A percentile compares a stretch with the other conserved stretches of the same genome.
phyloP scores from a whole-genome alignment of 2,888 invertebrate genomes.

The Morpho deidamia region DNA sequence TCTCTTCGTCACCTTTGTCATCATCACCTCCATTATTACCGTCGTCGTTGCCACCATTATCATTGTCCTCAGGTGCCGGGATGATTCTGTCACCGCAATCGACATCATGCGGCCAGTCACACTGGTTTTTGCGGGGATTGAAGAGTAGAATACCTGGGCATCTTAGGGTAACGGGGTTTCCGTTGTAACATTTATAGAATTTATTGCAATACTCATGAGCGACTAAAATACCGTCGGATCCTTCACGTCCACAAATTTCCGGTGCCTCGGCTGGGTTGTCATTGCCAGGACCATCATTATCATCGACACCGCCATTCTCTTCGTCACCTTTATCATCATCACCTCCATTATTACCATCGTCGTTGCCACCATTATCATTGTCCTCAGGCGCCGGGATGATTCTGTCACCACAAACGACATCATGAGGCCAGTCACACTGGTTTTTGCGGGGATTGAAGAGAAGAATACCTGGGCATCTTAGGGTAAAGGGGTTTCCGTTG shows the following conservation, averaged over 20 bases:
- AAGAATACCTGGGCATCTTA: slow-evolving; percentile 30
- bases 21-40: background rate
- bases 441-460: slow-evolving; percentile 31
- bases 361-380: slow-evolving; percentile 4
- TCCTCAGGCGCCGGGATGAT: slow-evolving; percentile 20
- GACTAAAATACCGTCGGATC: slow-evolving; percentile 35
- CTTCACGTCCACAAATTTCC: slow-evolving; percentile 28
- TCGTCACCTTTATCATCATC: background rate
- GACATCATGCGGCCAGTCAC: slow-evolving; percentile 42
- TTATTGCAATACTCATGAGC: slow-evolving; percentile 42
- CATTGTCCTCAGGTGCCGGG: background rate
- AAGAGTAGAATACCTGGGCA: slow-evolving; percentile 36
- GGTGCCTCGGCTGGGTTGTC: slow-evolving; percentile 29
- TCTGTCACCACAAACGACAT: slow-evolving; percentile 33
- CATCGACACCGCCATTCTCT: slow-evolving; percentile 3
- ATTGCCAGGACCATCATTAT: slow-evolving; percentile 11
- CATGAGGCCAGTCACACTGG: slow-evolving; percentile 36
- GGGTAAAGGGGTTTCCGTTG: slow-evolving; percentile 26
- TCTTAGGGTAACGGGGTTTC: slow-evolving; percentile 29
- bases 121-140: slow-evolving; percentile 31
- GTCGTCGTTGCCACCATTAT: background rate
- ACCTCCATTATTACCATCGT: background rate
- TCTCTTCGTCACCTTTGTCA: background rate
- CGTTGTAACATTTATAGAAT: slow-evolving; percentile 39
- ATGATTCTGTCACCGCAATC: slow-evolving; percentile 34